Evolutionary conservation across 2,888 invertebrate species (phyloP), one percentile per base, ranked within the genome.

Genomic region (Trachelus tabidus): DNA sequence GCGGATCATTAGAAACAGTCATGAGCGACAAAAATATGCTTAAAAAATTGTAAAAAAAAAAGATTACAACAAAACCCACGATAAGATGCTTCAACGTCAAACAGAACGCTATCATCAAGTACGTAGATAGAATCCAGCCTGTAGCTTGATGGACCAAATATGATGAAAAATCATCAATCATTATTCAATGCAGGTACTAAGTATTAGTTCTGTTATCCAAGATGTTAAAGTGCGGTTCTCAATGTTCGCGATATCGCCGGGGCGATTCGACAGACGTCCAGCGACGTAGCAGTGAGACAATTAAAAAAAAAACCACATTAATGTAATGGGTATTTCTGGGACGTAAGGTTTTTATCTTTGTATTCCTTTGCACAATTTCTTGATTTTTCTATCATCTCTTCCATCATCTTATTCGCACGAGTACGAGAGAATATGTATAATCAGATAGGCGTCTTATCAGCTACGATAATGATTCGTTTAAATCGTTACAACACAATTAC

Each of bases 321-420:
- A 77, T 77, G 77, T 77, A 77, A 77, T 73, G 73, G 77, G 77
- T 69, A 69, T 75, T 75, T 75, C 68, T 75, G 75, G 69, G 35
- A 11, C 30, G 30, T 75, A 11, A 69, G 35, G 31, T 68, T 69
- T 15, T 69, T 15, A 75, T 33, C 30, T 34, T 34, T 35, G 35
- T 34, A 35, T 34, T 75, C 34, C 68, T 15, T 40, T 75, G 33
- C n/a, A 68, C n/a, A n/a, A n/a, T 68, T 75, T 15, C 68, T 68
- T 68, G n/a, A 30, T 35, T 75, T 30, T 11, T 37, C 15, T 12
- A 9, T 75, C 33, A 15, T 75, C 56, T 75, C 40, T 34, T 75
- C 15, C 15, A 23, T 75, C 40, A 23, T 75, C 23, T 15, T 68
- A 68, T 73, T 73, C 73, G 34, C 35, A 73, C 71, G 33, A 71